Conservation (phyloP, 2,113 vertebrate genomes). For the Coreoperca whiteheadi region DNA sequence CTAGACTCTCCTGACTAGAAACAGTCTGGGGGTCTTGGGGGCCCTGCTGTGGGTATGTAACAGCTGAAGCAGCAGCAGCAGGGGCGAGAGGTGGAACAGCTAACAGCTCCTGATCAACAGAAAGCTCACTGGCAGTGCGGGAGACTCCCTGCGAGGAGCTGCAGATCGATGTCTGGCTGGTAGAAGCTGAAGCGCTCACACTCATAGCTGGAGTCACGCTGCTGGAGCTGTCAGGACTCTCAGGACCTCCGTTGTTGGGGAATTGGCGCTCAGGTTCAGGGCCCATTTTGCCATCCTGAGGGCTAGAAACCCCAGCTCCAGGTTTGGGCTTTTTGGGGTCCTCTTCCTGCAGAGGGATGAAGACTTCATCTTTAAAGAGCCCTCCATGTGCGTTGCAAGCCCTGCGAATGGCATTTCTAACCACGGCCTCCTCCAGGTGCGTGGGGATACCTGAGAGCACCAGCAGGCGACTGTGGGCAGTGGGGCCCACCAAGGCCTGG, state of each 20-base stretch:
- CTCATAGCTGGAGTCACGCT: conserved; percentile 93
- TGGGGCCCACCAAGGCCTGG: conserved; percentile 94
- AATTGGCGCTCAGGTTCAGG: conserved; percentile 85
- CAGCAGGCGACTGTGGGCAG: conserved; percentile 92
- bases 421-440: conserved; percentile 92
- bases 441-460: conserved; percentile 97
- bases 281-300: conserved; percentile 81
- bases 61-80: conserved; percentile 83
- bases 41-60: conserved; percentile 78
- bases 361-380: conserved; percentile 96
- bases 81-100: conserved; percentile 81
- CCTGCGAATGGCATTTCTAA: conserved; percentile 92
- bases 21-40: conserved; percentile 89
- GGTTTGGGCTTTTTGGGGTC: conserved; percentile 90
- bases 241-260: conserved; percentile 80
- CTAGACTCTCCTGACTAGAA: conserved; percentile 97
- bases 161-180: conserved; percentile 95
- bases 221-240: conserved; percentile 94
- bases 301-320: conserved; percentile 79
- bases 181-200: conserved; percentile 91
- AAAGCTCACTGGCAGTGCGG: conserved; percentile 91
- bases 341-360: conserved; percentile 94
- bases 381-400: conserved; percentile 96
- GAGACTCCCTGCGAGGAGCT: conserved; percentile 93
- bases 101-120: conserved; percentile 86